Evolutionary conservation across 2,113 vertebrate species (phyloP).

Genomic region (Callipepla squamata): DNA sequence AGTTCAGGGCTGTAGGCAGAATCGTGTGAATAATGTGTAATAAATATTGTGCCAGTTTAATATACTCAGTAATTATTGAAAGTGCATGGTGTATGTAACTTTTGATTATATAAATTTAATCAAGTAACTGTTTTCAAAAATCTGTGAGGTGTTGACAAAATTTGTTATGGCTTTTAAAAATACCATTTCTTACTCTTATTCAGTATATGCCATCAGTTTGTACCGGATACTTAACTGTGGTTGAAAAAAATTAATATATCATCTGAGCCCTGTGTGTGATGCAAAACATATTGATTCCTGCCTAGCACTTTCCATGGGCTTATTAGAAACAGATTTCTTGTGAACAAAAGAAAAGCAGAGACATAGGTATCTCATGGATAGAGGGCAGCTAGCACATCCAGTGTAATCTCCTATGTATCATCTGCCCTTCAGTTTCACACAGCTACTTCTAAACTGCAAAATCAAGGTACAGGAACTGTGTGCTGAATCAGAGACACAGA

Average conservation of each 20-base stretch:
- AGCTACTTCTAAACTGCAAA: not conserved
- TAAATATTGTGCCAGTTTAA: not conserved
- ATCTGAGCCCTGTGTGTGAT: not conserved
- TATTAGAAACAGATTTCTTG: not conserved
- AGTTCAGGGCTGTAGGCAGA: not conserved
- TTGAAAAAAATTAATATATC: not conserved
- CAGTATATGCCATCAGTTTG: not conserved
- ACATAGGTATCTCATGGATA: not conserved
- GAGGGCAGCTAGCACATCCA: not conserved
- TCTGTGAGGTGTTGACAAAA: not conserved
- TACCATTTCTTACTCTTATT: not conserved
- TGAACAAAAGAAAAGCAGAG: not conserved
- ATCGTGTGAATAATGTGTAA: not conserved
- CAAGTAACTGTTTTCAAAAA: not conserved
- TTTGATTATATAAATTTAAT: not conserved
- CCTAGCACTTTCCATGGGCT: not conserved
- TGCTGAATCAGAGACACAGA: not conserved
- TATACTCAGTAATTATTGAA: not conserved
- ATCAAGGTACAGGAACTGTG: not conserved
- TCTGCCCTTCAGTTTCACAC: not conserved
- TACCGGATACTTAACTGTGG: not conserved
- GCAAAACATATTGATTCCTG: not conserved
- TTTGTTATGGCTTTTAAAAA: not conserved
- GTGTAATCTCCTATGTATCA: not conserved
- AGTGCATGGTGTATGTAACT: not conserved